A percentile compares a stretch with the other conserved stretches of the same genome.
These are phyloP conservation scores for Sinosuthora webbiana DNA, from an alignment of 2,113 vertebrate genomes.

Conservation along the genomic window DNA sequence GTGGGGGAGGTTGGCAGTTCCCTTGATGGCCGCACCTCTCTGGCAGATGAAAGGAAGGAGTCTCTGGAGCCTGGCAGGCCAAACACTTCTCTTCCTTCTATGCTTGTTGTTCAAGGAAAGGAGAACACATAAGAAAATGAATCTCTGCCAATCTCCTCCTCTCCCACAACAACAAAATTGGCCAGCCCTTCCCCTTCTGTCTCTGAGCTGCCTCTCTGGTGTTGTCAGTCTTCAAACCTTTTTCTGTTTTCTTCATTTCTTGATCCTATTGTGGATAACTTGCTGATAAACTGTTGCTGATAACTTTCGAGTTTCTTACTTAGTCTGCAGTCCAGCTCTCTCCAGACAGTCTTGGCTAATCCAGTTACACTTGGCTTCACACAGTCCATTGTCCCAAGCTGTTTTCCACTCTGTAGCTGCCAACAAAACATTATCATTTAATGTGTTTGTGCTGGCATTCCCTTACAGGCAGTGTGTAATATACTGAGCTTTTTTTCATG, in stretches of 20 bases:
- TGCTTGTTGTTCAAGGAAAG: neutral
- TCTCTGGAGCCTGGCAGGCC: neutral
- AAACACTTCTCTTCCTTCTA: neutral
- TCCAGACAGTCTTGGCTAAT: conserved; percentile 35
- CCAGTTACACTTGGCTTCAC: conserved; percentile 29
- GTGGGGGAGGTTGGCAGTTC: neutral
- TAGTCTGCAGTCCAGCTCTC: neutral
- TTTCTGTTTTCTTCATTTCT: neutral
- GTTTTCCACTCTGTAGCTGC: conserved; percentile 38
- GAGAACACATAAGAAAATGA: neutral
- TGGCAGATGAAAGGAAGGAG: neutral
- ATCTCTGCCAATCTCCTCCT: neutral
- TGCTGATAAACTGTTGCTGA: neutral
- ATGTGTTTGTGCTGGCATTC: conserved; percentile 23
- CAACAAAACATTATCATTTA: conserved; percentile 46
- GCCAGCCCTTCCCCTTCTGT: neutral
- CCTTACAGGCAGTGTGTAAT: conserved; percentile 33
- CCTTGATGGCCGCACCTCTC: neutral
- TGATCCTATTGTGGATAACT: neutral
- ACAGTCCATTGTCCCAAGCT: conserved; percentile 28
- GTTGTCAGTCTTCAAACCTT: neutral
- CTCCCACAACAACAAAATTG: neutral
- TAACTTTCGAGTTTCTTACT: neutral
- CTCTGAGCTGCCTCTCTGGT: neutral
- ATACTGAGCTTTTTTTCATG: conserved; percentile 1